These are phyloP conservation scores for Lycaon pictus DNA, from an alignment of 2,113 vertebrate genomes.

Conservation along the genomic window DNA sequence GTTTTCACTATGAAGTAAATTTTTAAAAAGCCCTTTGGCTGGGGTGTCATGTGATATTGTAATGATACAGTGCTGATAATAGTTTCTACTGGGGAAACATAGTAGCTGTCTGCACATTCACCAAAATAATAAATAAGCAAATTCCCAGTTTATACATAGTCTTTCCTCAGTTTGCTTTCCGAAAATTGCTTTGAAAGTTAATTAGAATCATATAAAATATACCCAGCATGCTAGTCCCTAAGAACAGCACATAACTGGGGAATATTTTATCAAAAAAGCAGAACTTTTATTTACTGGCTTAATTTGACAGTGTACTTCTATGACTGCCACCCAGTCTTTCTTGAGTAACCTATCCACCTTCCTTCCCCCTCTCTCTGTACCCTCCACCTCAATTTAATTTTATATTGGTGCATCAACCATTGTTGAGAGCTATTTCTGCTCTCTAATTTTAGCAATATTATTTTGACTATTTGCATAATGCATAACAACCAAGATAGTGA, in stretches of 20 bases:
- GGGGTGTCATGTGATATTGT: background rate
- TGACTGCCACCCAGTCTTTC: background rate
- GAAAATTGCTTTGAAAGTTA: conserved; percentile 32
- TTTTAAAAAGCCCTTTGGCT: background rate
- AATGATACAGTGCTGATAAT: background rate
- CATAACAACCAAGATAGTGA: background rate
- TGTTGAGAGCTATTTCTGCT: background rate
- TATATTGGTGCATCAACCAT: background rate
- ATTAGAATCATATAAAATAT: background rate
- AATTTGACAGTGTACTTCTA: background rate
- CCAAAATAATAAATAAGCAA: conserved; percentile 20
- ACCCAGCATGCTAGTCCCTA: background rate
- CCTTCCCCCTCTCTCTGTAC: background rate
- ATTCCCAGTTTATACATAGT: background rate
- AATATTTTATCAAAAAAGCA: background rate
- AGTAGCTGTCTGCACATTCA: background rate
- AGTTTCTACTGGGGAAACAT: background rate
- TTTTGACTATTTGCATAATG: background rate
- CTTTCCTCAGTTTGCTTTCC: background rate
- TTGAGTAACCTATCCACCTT: background rate
- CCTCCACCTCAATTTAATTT: rapidly evolving
- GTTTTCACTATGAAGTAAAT: background rate
- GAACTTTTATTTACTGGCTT: background rate
- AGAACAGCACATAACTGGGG: background rate
- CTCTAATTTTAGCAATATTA: background rate